phyloP scores from a whole-genome alignment of 2,113 vertebrate genomes.

The Archocentrus centrarchus region DNA sequence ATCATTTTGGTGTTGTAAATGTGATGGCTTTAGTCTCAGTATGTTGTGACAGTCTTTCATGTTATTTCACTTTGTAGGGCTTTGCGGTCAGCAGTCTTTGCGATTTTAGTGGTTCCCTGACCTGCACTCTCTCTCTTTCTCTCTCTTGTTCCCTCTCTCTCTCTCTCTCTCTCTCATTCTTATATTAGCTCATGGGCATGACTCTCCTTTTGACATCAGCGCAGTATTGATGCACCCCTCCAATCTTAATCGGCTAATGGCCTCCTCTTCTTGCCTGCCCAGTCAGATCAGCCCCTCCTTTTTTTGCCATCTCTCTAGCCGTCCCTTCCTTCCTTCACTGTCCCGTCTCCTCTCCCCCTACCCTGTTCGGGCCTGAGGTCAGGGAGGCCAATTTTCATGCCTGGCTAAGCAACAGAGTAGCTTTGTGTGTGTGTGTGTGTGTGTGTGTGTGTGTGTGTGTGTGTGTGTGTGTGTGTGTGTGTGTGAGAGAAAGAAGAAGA shows the following conservation, averaged over 20 bases:
- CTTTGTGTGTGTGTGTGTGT: constrained; percentile 52
- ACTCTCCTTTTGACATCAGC: constrained; percentile 77
- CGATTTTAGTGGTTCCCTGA: constrained; percentile 64
- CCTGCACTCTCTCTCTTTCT: constrained; percentile 39
- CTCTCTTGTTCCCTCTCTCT: constrained; percentile 56
- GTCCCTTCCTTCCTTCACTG: constrained; percentile 61
- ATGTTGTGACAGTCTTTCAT: constrained; percentile 58
- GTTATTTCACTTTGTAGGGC: constrained; percentile 54
- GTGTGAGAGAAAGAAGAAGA: constrained; percentile 29
- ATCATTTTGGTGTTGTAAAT: constrained; percentile 56
- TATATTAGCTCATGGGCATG: constrained; percentile 74
- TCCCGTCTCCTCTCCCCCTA: constrained; percentile 60
- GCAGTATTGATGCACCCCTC: constrained; percentile 80
- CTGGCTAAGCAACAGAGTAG: constrained; percentile 78
- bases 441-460: constrained; percentile 35
- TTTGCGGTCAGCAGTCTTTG: constrained; percentile 57
- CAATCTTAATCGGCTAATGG: constrained; percentile 85
- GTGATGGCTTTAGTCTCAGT: constrained; percentile 44
- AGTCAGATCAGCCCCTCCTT: constrained; percentile 71
- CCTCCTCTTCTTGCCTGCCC: constrained; percentile 73
- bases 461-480: neutral
- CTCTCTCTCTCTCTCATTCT: constrained; percentile 71
- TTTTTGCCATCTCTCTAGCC: constrained; percentile 58
- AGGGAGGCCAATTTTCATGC: constrained; percentile 80
- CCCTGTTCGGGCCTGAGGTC: constrained; percentile 71